phyloP scores from a whole-genome alignment of 2,888 invertebrate genomes.

The Lathronympha strigana region DNA sequence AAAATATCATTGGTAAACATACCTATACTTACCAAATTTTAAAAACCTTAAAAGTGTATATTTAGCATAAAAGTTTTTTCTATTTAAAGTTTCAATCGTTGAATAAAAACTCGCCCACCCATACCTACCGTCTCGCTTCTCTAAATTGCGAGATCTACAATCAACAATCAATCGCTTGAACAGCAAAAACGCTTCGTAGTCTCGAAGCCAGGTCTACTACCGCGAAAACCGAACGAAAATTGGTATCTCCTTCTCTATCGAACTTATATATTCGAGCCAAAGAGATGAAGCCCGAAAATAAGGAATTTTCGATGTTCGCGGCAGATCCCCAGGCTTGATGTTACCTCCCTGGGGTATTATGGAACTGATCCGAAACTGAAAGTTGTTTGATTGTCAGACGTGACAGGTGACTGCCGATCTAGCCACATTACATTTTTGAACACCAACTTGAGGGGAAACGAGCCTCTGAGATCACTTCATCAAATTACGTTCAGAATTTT shows the following conservation, averaged over 20 bases:
- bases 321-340: slow-evolving; percentile 34
- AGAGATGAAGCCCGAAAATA: too few relatives aligned
- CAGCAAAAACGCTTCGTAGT: slow-evolving; percentile 8
- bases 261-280: too few relatives aligned
- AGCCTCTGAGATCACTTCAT: neutral
- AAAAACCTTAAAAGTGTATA: too few relatives aligned
- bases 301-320: too few relatives aligned
- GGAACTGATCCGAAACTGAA: neutral
- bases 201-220: too few relatives aligned
- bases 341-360: slow-evolving; percentile 13
- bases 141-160: neutral
- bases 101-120: too few relatives aligned
- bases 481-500: neutral
- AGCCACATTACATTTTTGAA: neutral
- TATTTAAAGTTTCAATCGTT: too few relatives aligned
- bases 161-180: slow-evolving; percentile 21
- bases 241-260: too few relatives aligned
- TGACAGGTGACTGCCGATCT: slow-evolving; percentile 6
- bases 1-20: too few relatives aligned
- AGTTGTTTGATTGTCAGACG: slow-evolving; percentile 3
- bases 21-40: too few relatives aligned
- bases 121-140: neutral
- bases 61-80: too few relatives aligned
- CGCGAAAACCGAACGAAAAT: neutral
- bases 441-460: neutral